phyloP scores from a whole-genome alignment of 35 echinoderm and acorn worm species.

The Heliocidaris tuberculata region DNA sequence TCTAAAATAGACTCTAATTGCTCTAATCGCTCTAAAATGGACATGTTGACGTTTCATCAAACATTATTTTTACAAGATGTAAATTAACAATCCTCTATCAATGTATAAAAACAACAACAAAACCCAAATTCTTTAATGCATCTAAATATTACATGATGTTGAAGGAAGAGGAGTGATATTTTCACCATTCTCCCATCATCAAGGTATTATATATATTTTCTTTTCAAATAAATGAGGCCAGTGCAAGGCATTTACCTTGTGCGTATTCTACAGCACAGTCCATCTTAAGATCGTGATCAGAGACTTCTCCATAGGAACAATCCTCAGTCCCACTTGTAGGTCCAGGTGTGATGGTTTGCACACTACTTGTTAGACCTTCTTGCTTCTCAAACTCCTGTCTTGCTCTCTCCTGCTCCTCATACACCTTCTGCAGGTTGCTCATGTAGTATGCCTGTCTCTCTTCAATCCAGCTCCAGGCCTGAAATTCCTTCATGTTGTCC shows the following conservation, averaged over 20 bases:
- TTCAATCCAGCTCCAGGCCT: constrained; percentile 71
- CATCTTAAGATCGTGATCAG: constrained; percentile 77
- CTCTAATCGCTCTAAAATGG: too few species aligned
- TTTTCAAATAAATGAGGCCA: too few species aligned
- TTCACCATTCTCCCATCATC: too few species aligned
- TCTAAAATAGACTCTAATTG: too few species aligned
- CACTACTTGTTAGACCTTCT: constrained; percentile 62
- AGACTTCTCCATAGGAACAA: constrained; percentile 14
- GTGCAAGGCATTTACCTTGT: constrained; percentile 55
- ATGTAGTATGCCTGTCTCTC: constrained; percentile 90
- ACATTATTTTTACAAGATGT: too few species aligned
- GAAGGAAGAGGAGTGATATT: too few species aligned
- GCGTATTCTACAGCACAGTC: constrained; percentile 75
- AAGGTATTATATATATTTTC: too few species aligned
- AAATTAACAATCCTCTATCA: too few species aligned
- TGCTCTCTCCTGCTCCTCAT: constrained; percentile 85
- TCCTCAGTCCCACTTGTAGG: neutral
- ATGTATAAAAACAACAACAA: too few species aligned
- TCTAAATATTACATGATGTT: too few species aligned
- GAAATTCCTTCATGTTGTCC: constrained; percentile 74
- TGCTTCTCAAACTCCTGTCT: constrained; percentile 89
- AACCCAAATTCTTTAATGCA: too few species aligned
- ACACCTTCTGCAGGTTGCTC: constrained; percentile 76
- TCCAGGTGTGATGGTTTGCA: neutral
- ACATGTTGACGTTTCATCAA: too few species aligned